These are phyloP conservation scores for Acanthiza pusilla DNA, from an alignment of 2,797 vertebrate genomes.

Conservation along the genomic window DNA sequence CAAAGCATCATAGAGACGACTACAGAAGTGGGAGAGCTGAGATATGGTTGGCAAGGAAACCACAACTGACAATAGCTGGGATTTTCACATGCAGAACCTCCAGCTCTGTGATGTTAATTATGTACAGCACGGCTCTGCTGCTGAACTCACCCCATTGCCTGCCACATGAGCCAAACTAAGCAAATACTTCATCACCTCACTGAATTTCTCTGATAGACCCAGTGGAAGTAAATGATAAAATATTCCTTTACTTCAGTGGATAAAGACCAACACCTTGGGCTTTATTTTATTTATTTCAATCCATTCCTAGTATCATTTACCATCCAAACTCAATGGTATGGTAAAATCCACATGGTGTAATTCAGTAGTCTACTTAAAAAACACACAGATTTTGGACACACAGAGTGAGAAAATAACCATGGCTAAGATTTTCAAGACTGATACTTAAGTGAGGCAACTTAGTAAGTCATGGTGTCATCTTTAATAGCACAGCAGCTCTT, in stretches of 20 bases:
- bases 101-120: constrained; percentile 54
- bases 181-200: neutral
- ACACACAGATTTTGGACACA: neutral
- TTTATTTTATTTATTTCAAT: neutral
- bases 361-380: neutral
- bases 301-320: neutral
- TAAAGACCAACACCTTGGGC: neutral
- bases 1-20: constrained; percentile 52
- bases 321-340: rapidly evolving
- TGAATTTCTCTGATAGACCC: neutral
- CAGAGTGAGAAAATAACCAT: neutral
- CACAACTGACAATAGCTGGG: constrained; percentile 50
- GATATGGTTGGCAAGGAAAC: constrained; percentile 69
- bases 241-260: neutral
- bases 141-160: constrained; percentile 21
- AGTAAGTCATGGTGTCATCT: neutral
- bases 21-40: constrained; percentile 40
- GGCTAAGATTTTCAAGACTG: neutral
- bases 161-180: constrained; percentile 11
- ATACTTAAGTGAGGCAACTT: neutral
- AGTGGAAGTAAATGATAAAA: neutral
- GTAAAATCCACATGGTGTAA: neutral
- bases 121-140: neutral
- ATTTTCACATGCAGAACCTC: constrained; percentile 59
- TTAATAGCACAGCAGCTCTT: neutral